These are phyloP conservation scores for Hippolais icterina DNA, from an alignment of 2,113 vertebrate genomes.

Conservation along the genomic window DNA sequence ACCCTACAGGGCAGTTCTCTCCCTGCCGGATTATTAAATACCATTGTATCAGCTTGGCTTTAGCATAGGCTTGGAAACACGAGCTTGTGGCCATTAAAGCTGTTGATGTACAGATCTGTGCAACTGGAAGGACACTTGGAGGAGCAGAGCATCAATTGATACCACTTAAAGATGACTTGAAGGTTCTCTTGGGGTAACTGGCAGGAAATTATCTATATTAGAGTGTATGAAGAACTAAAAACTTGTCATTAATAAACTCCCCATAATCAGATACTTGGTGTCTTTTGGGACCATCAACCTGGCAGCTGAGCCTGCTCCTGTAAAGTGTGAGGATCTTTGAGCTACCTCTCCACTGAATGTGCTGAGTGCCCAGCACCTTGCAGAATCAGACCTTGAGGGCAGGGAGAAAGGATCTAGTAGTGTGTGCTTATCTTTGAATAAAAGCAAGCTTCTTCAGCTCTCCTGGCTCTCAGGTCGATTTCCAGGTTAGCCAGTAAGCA, in stretches of 20 bases:
- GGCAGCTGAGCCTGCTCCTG: neutral
- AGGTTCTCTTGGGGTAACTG: neutral
- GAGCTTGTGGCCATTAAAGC: neutral
- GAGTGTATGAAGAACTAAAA: neutral
- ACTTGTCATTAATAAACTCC: neutral
- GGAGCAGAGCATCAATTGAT: neutral
- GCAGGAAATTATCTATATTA: accelerated
- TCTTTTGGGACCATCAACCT: neutral
- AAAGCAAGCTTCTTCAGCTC: neutral
- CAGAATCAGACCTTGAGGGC: neutral
- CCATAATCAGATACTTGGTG: neutral
- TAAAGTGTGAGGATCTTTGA: accelerated
- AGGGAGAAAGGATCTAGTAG: neutral
- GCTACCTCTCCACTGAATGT: accelerated
- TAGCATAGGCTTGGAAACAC: accelerated
- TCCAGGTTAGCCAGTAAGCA: neutral
- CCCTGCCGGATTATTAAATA: neutral
- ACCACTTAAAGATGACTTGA: neutral
- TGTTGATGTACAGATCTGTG: neutral
- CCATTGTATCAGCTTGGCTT: neutral
- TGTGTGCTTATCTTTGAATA: neutral
- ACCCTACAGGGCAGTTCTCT: no score
- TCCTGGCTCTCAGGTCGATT: neutral
- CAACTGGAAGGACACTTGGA: neutral
- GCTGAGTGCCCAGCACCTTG: neutral